Percentiles rank a stretch among this genome's conserved stretches.
Conservation (phyloP, 2,888 invertebrate genomes). For the Ectobius pallidus region DNA sequence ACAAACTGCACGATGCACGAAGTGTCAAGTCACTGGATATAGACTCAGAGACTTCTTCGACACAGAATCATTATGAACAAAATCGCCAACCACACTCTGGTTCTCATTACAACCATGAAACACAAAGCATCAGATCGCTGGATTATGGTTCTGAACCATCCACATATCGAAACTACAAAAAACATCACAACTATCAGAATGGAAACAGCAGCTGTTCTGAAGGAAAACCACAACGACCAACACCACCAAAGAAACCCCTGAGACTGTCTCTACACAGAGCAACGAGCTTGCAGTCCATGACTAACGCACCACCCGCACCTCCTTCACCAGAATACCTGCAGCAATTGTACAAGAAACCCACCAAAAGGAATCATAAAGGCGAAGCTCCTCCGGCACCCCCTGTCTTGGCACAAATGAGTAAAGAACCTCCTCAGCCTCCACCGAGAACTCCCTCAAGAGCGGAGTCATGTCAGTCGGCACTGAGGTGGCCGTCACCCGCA, state of each 20-base stretch:
- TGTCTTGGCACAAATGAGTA: neutral
- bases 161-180: conserved; percentile 53
- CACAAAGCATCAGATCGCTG: conserved; percentile 48
- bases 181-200: conserved; percentile 54
- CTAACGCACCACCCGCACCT: conserved; percentile 52
- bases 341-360: conserved; percentile 57
- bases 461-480: conserved; percentile 48
- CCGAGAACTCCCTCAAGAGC: conserved; percentile 50
- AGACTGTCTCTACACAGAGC: conserved; percentile 83
- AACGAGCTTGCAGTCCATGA: conserved; percentile 78
- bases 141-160: conserved; percentile 66
- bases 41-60: conserved; percentile 66
- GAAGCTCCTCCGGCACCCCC: conserved; percentile 53
- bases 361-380: conserved; percentile 65
- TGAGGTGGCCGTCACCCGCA: conserved; percentile 39
- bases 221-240: conserved; percentile 59
- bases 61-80: conserved; percentile 33
- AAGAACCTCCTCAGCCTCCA: conserved; percentile 47
- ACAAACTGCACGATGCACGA: conserved; percentile 56
- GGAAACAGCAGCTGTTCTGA: conserved; percentile 30
- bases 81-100: conserved; percentile 22
- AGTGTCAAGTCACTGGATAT: conserved; percentile 78
- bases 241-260: conserved; percentile 85
- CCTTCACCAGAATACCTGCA: conserved; percentile 45
- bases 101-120: neutral